phyloP scores from a whole-genome alignment of 2,888 invertebrate species.

The Xestoiulus laeticollis region DNA sequence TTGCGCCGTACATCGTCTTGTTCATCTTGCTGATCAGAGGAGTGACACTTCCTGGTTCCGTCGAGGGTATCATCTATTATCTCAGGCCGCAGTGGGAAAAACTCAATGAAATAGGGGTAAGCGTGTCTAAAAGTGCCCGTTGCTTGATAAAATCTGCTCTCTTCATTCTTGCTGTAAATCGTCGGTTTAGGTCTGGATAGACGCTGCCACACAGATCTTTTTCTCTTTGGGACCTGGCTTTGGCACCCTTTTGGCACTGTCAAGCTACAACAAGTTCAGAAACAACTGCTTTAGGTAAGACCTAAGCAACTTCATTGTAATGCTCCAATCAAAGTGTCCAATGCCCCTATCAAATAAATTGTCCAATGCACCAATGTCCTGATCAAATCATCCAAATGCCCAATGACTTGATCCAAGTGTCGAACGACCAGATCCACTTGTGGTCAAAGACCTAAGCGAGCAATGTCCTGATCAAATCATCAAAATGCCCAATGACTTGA shows the following conservation, averaged over 20 bases:
- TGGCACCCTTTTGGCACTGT: constrained; percentile 86
- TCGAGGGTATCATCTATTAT: constrained; percentile 86
- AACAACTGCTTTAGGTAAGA: constrained; percentile 76
- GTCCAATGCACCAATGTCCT: neutral
- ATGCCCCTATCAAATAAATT: neutral
- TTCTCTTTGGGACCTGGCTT: constrained; percentile 94
- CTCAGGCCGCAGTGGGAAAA: constrained; percentile 90
- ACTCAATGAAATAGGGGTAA: constrained; percentile 77
- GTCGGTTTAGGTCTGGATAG: constrained; percentile 81
- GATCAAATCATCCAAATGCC: neutral
- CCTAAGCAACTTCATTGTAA: too few relatives aligned
- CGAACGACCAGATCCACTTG: too few relatives aligned
- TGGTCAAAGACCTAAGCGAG: too few relatives aligned
- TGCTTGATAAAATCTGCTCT: too few relatives aligned
- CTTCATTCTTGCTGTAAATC: neutral
- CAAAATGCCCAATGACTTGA: too few relatives aligned
- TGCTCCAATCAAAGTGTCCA: constrained; percentile 2
- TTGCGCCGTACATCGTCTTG: constrained; percentile 90
- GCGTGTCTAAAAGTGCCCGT: constrained; percentile 49
- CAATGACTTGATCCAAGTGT: neutral
- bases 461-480: neutral
- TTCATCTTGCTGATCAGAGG: constrained; percentile 84
- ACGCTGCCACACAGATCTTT: constrained; percentile 93
- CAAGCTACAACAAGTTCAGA: constrained; percentile 93
- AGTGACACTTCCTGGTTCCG: constrained; percentile 84